Evolutionary conservation across 2,113 vertebrate species (phyloP), one percentile per base, ranked within the genome.

Genomic region (Cebus imitator): DNA sequence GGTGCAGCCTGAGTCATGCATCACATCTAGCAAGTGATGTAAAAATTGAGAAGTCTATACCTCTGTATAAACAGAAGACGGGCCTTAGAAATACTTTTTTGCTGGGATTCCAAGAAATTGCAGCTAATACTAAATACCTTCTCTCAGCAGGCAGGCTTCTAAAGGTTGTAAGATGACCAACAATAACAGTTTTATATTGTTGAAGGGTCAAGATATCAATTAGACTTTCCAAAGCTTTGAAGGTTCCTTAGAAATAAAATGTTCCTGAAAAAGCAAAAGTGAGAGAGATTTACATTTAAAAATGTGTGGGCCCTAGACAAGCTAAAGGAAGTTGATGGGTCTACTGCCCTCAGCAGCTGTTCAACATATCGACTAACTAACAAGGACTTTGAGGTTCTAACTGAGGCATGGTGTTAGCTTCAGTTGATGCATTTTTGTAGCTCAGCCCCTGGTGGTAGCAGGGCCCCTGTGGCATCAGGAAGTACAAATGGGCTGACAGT

Each of bases 161-260:
- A 52, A 79, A 58, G 58, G 20, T 45, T 50, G 0, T 45, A 87
- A 73, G 37, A 37, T 75, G 17, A 58, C 20, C 7, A 40, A 27
- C 43, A 95, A 55, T 40, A 73, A 43, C 17, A 80, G 52, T 70
- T 72, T 55, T 43, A 72, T 64, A 50, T 27, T 61, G 40, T 45
- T 84, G 8, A 94, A 87, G 58, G 72, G 9, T n/a, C 27, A 66
- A 61, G 30, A 66, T 72, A 85, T 18, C 45, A 32, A 35, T 13
- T 45, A 25, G 50, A 50, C 35, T 50, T 86, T 37, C 73, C 30
- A 57, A 50, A 82, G 57, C 25, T 68, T 79, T 87, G 61, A 48
- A 12, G 32, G 35, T 55, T 80, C 37, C 93, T 97, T 72, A 91
- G 52, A 96, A 91, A 70, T 66, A 70, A 93, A 80, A 75, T 73